Evolutionary conservation across 2,113 vertebrate genomes (phyloP).

Genomic region (Oryctolagus cuniculus): DNA sequence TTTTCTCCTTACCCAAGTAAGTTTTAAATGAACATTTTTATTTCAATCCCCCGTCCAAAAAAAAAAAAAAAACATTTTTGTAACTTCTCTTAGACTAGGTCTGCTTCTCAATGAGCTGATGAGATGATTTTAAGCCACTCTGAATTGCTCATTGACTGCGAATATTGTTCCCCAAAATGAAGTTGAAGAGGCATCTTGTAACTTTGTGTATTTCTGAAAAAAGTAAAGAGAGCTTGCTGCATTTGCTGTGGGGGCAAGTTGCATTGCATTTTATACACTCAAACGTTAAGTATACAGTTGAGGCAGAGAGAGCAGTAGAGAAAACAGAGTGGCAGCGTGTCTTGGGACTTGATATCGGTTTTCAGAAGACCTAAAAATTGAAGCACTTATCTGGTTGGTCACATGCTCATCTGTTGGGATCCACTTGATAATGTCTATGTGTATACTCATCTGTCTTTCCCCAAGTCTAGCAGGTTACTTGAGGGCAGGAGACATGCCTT

Average conservation of each 20-base stretch:
- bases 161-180: slow-evolving; percentile 67
- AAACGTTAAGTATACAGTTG: slow-evolving; percentile 27
- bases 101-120: slow-evolving; percentile 68
- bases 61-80: background rate
- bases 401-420: background rate
- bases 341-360: background rate
- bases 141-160: slow-evolving; percentile 47
- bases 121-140: slow-evolving; percentile 70
- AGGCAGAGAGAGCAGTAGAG: background rate
- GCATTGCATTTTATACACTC: slow-evolving; percentile 39
- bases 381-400: background rate
- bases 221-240: slow-evolving; percentile 68
- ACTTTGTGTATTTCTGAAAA: slow-evolving; percentile 73
- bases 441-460: background rate
- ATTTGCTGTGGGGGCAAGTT: slow-evolving; percentile 64
- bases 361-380: background rate
- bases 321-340: slow-evolving; percentile 10
- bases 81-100: slow-evolving; percentile 39
- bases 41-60: background rate
- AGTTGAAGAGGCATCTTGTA: slow-evolving; percentile 64
- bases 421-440: background rate
- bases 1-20: background rate
- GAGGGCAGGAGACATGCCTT: slow-evolving; percentile 33
- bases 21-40: slow-evolving; percentile 55
- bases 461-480: background rate